These are phyloP conservation scores for Furnarius figulus DNA, from an alignment of 2,113 vertebrate genomes.

Conservation along the genomic window DNA sequence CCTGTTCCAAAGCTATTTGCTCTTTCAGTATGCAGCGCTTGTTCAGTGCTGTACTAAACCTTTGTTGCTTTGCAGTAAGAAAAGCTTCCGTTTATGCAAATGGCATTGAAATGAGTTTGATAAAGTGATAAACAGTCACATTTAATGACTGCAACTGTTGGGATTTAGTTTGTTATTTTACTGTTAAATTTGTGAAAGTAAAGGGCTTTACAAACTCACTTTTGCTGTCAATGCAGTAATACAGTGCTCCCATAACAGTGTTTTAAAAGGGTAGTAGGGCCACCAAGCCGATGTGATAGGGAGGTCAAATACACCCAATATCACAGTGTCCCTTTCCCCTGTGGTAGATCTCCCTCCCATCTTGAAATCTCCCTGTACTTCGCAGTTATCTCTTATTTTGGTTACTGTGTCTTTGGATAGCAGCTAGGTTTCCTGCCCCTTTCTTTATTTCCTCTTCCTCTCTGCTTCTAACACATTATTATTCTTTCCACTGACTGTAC, in stretches of 20 bases:
- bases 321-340: background rate
- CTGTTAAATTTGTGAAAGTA: background rate
- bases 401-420: background rate
- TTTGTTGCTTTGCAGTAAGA: background rate
- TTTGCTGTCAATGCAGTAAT: background rate
- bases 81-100: constrained; percentile 9
- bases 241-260: fast-evolving
- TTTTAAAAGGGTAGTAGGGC: background rate
- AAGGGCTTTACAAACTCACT: background rate
- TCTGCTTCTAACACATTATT: background rate
- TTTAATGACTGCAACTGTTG: background rate
- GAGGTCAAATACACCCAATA: background rate
- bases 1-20: constrained; percentile 2
- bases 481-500: background rate
- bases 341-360: background rate
- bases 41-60: background rate
- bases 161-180: background rate
- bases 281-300: background rate
- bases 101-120: constrained; percentile 5
- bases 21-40: background rate
- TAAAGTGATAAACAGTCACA: background rate
- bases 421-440: background rate
- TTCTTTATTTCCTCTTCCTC: background rate
- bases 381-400: background rate
- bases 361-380: background rate